Conservation (phyloP, 2,113 vertebrate genomes). For the Microcebus tavaratra region DNA sequence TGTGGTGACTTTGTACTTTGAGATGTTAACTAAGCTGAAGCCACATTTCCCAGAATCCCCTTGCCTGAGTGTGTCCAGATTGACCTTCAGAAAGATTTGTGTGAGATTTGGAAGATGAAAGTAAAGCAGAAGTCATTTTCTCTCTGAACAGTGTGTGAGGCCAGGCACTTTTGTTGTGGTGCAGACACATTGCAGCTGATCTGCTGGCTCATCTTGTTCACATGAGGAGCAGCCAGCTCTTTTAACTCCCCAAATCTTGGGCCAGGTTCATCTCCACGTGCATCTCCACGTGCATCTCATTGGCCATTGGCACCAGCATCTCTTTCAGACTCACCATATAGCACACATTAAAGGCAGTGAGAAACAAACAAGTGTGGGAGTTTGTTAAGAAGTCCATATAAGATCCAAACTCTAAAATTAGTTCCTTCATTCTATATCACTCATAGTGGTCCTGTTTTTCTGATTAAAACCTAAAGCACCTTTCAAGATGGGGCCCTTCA, state of each 20-base stretch:
- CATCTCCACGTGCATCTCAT: background rate
- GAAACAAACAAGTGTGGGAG: background rate
- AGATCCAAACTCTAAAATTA: background rate
- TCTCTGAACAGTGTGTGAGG: background rate
- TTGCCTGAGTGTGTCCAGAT: background rate
- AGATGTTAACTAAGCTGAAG: background rate
- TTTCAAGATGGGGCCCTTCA: background rate
- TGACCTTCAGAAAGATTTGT: background rate
- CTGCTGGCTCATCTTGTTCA: background rate
- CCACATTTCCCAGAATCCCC: background rate
- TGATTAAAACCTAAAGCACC: background rate
- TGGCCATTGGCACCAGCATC: background rate
- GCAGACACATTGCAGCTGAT: background rate
- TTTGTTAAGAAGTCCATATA: background rate
- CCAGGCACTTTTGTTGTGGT: background rate
- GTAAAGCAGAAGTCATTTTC: background rate
- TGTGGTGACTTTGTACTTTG: background rate
- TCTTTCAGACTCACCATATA: background rate
- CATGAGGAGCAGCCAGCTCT: too few relatives aligned
- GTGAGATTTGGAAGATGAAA: background rate
- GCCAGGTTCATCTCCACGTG: background rate
- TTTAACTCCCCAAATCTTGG: background rate
- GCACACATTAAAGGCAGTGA: background rate
- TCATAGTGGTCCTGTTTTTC: background rate
- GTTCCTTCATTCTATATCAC: background rate